phyloP scores from a whole-genome alignment of 2,113 vertebrate species.

The Etheostoma cragini region DNA sequence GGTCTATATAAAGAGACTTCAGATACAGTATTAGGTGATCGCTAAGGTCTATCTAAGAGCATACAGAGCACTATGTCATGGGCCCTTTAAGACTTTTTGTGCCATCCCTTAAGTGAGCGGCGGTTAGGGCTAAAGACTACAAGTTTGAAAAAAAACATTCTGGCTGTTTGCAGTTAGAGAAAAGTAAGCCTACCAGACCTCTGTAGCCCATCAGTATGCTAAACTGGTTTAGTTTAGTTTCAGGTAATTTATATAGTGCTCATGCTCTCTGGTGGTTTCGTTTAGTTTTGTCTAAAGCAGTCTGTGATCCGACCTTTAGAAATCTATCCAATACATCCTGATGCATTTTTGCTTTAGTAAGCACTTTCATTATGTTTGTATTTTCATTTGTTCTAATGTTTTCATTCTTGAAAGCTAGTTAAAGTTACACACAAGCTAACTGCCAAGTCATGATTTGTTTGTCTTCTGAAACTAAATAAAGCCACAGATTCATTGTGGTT shows the following conservation, averaged over 20 bases:
- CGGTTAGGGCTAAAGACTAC: background rate
- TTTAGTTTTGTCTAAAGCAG: background rate
- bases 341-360: conserved; percentile 11
- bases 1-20: too few species aligned
- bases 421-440: conserved; percentile 17
- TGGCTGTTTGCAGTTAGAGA: background rate
- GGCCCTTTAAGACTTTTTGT: too few species aligned
- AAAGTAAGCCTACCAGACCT: background rate
- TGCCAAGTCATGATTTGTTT: conserved; percentile 44
- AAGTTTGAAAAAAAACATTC: background rate
- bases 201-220: background rate
- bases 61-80: too few species aligned
- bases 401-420: conserved; percentile 15
- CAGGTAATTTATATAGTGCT: background rate
- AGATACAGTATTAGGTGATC: too few species aligned
- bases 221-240: background rate
- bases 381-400: conserved; percentile 7
- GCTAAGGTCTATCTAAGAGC: too few species aligned
- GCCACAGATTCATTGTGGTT: conserved; percentile 54
- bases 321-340: background rate
- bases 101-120: too few species aligned
- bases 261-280: background rate
- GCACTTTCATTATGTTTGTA: conserved; percentile 8
- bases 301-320: background rate
- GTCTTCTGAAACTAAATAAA: conserved; percentile 56